These are phyloP conservation scores for Dermochelys coriacea DNA, from an alignment of 2,797 vertebrate genomes.

Conservation along the genomic window DNA sequence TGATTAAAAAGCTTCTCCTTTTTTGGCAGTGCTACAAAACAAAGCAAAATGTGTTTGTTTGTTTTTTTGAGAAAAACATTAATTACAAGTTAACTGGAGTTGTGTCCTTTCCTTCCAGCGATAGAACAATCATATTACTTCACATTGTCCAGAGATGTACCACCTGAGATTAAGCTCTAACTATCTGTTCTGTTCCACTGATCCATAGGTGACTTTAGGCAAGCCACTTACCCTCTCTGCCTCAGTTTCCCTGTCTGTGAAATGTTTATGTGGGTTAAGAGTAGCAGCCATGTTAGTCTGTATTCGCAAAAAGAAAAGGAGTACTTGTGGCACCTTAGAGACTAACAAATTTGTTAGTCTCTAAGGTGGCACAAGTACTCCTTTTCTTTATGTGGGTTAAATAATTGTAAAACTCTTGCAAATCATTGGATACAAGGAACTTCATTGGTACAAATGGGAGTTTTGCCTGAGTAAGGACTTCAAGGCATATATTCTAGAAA, in stretches of 20 bases:
- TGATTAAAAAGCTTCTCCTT: slow-evolving; percentile 19
- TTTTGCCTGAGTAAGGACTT: neutral
- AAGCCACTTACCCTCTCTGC: neutral
- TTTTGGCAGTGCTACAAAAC: neutral
- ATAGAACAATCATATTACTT: neutral
- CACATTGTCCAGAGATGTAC: neutral
- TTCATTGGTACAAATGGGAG: neutral
- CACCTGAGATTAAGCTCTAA: neutral
- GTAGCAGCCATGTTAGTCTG: too few species aligned
- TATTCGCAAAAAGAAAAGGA: too few species aligned
- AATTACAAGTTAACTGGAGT: neutral
- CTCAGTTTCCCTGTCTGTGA: neutral
- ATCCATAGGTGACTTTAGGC: neutral
- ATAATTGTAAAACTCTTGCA: neutral
- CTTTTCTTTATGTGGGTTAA: neutral
- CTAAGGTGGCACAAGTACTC: too few species aligned
- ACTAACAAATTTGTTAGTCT: too few species aligned
- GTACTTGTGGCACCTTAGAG: too few species aligned
- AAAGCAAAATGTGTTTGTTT: neutral
- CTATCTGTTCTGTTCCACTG: neutral
- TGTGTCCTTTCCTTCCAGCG: neutral
- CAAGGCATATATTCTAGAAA: neutral
- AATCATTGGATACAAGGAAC: neutral
- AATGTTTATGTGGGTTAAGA: neutral
- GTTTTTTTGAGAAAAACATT: neutral